Conservation (phyloP, 92 coral and sea anemone species). For the Epizoanthus rinbou region DNA sequence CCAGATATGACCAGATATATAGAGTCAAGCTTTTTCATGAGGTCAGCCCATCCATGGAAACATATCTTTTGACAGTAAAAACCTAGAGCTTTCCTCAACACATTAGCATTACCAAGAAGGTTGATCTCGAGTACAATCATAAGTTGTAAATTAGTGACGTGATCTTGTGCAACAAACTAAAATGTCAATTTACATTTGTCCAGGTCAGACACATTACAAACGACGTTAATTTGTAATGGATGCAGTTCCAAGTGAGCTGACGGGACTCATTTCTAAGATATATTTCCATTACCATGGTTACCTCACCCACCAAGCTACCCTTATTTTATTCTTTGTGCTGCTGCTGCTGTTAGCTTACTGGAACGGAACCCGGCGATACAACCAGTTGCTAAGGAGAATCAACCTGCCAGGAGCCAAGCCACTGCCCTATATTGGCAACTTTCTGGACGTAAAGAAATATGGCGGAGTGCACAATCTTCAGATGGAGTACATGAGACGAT, state of each 20-base stretch:
- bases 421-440: conserved; percentile 56
- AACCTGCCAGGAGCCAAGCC: conserved; percentile 67
- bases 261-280: neutral
- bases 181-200: too few species aligned
- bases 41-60: too few species aligned
- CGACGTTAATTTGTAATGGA: neutral
- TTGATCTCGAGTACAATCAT: too few species aligned
- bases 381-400: conserved; percentile 39
- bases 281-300: neutral
- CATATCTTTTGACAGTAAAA: too few species aligned
- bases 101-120: too few species aligned
- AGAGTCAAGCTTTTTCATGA: too few species aligned
- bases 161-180: too few species aligned
- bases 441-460: conserved; percentile 56
- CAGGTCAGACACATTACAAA: too few species aligned
- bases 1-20: too few species aligned
- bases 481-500: conserved; percentile 46
- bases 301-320: neutral
- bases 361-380: conserved; percentile 50
- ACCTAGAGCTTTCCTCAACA: too few species aligned
- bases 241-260: neutral
- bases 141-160: too few species aligned
- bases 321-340: conserved; percentile 2
- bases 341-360: conserved; percentile 48
- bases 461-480: conserved; percentile 57